Conservation (phyloP, 2,113 vertebrate genomes). For the Ahaetulla prasina region DNA sequence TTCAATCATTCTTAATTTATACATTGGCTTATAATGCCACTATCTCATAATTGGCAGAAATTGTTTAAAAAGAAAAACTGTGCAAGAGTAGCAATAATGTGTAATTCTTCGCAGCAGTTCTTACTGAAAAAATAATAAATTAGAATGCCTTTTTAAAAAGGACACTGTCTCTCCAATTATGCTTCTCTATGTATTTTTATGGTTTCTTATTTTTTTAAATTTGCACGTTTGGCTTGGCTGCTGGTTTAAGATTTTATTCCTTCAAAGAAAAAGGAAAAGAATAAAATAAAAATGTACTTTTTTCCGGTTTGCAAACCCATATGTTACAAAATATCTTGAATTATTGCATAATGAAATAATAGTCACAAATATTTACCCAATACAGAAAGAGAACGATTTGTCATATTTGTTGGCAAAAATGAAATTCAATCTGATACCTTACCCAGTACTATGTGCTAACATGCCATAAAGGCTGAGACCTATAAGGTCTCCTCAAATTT, state of each 20-base stretch:
- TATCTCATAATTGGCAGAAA: not conserved
- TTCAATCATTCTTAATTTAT: not conserved
- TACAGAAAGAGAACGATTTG: not conserved
- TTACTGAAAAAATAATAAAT: not conserved
- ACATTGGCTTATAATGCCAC: not conserved
- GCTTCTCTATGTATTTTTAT: not conserved
- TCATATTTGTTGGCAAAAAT: not conserved
- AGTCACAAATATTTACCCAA: not conserved
- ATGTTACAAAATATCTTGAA: not conserved
- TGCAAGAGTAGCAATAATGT: not conserved
- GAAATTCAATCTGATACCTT: not conserved
- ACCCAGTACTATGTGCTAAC: not conserved
- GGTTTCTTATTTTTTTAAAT: not conserved
- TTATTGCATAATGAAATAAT: not conserved
- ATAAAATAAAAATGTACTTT: not conserved
- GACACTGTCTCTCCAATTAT: not conserved
- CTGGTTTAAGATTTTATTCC: not conserved
- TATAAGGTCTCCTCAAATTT: not conserved
- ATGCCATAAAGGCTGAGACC: not conserved
- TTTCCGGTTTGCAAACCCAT: not conserved
- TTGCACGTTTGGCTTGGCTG: not conserved
- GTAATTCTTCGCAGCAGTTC: not conserved
- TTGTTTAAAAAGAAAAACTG: not conserved
- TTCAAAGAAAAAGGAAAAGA: not conserved
- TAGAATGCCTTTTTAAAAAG: not conserved